Evolutionary conservation across 2,113 vertebrate species (phyloP).

Genomic region (Stercorarius parasiticus): DNA sequence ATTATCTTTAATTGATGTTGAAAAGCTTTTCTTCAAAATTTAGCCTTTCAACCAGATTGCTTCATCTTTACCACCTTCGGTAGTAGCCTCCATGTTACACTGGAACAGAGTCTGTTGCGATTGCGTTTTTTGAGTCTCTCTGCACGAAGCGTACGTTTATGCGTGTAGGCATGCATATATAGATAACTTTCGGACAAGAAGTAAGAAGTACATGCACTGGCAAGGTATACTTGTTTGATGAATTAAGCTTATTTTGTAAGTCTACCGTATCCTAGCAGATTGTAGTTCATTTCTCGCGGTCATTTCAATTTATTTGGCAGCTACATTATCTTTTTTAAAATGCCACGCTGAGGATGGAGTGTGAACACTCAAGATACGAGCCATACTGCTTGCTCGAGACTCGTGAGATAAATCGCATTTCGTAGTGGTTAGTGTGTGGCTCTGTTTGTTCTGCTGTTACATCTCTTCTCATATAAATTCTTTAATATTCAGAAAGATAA

Average conservation of each 20-base stretch:
- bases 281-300: neutral
- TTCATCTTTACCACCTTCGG: neutral
- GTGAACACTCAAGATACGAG: neutral
- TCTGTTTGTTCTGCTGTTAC: neutral
- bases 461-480: neutral
- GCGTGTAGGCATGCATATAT: too few relatives aligned
- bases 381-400: neutral
- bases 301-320: neutral
- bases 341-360: neutral
- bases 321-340: neutral
- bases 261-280: neutral
- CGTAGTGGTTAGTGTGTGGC: neutral
- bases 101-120: neutral
- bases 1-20: neutral
- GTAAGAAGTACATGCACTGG: neutral
- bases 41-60: rapidly evolving
- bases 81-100: rapidly evolving
- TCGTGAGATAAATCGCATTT: neutral
- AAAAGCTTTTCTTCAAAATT: neutral
- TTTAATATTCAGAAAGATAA: neutral
- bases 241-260: neutral
- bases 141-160: rapidly evolving
- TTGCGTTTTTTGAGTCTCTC: neutral
- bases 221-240: neutral
- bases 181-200: neutral